A percentile compares a stretch with the other conserved stretches of the same genome.
Conservation (phyloP, 2,797 vertebrate species). For the Enteromius thamalakanensis region DNA sequence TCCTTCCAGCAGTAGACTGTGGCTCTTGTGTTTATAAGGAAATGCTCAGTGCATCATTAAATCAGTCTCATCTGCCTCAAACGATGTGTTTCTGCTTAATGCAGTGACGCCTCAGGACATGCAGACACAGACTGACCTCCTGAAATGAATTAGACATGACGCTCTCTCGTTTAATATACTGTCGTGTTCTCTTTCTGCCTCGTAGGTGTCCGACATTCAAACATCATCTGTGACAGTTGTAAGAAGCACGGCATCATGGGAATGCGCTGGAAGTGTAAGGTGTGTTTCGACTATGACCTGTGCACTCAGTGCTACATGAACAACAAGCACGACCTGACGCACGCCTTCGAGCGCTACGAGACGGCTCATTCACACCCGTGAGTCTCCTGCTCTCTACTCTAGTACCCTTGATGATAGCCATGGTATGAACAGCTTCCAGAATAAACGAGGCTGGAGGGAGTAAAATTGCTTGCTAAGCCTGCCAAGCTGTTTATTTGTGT, state of each 20-base stretch:
- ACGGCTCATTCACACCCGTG: slow-evolving; percentile 95
- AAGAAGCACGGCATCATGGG: slow-evolving; percentile 97
- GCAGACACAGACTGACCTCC: neutral
- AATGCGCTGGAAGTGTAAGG: slow-evolving; percentile 98
- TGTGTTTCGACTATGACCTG: slow-evolving; percentile 97
- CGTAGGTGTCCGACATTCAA: slow-evolving; percentile 97
- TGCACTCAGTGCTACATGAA: slow-evolving; percentile 99
- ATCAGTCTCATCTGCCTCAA: slow-evolving; percentile 65
- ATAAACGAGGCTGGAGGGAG: neutral
- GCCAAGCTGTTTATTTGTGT: neutral
- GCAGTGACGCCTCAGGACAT: slow-evolving; percentile 53
- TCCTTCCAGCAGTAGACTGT: neutral
- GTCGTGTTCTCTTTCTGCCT: neutral
- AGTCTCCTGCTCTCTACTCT: slow-evolving; percentile 73
- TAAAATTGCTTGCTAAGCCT: neutral
- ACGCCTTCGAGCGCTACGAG: slow-evolving; percentile 95
- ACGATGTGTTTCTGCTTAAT: slow-evolving; percentile 60
- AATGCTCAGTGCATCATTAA: slow-evolving; percentile 62
- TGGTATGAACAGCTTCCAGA: neutral
- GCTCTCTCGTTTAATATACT: neutral
- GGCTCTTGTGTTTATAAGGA: slow-evolving; percentile 35
- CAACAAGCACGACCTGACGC: slow-evolving; percentile 91
- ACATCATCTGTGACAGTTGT: slow-evolving; percentile 98
- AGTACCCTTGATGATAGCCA: neutral
- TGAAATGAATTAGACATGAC: neutral